Percentiles rank a stretch among this genome's conserved stretches.
These are phyloP conservation scores for Hyppa rectilinea DNA, from an alignment of 2,888 invertebrate genomes.

Conservation along the genomic window DNA sequence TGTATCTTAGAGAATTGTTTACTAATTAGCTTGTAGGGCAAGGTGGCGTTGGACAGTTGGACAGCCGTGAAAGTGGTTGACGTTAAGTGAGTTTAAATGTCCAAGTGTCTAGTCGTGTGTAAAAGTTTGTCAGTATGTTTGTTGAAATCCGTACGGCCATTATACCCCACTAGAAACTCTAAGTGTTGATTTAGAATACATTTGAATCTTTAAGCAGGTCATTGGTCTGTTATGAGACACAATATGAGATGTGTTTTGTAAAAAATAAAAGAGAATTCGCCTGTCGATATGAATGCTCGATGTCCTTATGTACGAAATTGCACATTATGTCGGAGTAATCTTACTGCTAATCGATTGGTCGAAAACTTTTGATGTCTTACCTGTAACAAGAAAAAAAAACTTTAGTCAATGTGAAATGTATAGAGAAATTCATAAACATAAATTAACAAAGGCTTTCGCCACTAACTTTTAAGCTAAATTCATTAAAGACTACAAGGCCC, in stretches of 20 bases:
- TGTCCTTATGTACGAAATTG: constrained; percentile 2
- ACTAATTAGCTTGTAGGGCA: constrained; percentile 78
- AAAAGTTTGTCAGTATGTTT: constrained; percentile 29
- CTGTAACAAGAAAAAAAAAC: constrained; percentile 65
- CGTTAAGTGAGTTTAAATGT: constrained; percentile 54
- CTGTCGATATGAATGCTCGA: neutral
- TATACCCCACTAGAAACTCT: constrained; percentile 47
- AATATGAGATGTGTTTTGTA: constrained; percentile 19
- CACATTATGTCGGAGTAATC: constrained; percentile 15
- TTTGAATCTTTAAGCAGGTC: constrained; percentile 52
- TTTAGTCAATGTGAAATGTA: constrained; percentile 24
- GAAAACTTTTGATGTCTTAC: constrained; percentile 62
- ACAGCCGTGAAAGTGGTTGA: constrained; percentile 34
- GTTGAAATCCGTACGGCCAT: constrained; percentile 45
- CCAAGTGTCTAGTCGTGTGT: constrained; percentile 35
- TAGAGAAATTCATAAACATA: neutral
- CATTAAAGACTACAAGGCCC: neutral
- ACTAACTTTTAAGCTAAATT: neutral
- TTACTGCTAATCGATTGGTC: constrained; percentile 35
- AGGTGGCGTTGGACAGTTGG: constrained; percentile 67
- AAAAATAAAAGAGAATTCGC: constrained; percentile 1
- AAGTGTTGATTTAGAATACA: constrained; percentile 52
- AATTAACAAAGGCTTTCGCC: neutral
- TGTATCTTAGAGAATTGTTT: constrained; percentile 75
- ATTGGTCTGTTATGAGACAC: constrained; percentile 36